Evolutionary conservation across 2,888 invertebrate species (phyloP), one percentile per base, ranked within the genome.

Genomic region (Apotomis turbidana): DNA sequence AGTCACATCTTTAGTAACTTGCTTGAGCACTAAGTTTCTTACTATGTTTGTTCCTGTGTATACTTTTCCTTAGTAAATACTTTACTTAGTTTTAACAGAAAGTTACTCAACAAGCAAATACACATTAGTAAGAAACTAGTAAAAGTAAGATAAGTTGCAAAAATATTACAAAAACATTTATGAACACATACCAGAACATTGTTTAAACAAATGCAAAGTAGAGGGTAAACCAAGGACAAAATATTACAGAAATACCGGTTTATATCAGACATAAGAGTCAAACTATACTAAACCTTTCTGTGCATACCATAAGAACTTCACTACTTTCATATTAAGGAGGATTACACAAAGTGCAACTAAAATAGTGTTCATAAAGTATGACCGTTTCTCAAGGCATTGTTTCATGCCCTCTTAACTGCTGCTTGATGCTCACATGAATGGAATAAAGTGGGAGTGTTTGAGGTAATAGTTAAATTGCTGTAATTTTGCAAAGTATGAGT

Each of bases 381-480:
- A 73, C 63, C 68, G 66, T 76, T 75, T 71, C 75, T 66, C 62
- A 75, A 75, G 52, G 44, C 10, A 66, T 62, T 68, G 63, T 74
- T 77, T 76, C 76, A 76, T 73, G 76, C 74, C 59, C 71, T 74
- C 75, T 76, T 71, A 67, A 75, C 74, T 76, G 73, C 49, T 73
- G 70, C 62, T 62, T 52, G 72, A 63, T 63, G 13, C 70, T 68
- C 9, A 54, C 10, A 46, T 68, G 36, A 46, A 54, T 46, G 15
- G 27, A 52, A 49, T 15, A 58, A 59, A 59, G 27, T 66, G 54
- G 58, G 70, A 60, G 54, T 44, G 12, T 49, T 49, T 49, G 12
- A 61, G 49, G 15, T 57, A 36, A 61, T 67, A 13, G 12, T 41
- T 59, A 71, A 66, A 71, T 66, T 60, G 70, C 15, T 59, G 58